Base-by-base conservation (phyloP, 2,113 vertebrate species). In the Panthera tigris region DNA sequence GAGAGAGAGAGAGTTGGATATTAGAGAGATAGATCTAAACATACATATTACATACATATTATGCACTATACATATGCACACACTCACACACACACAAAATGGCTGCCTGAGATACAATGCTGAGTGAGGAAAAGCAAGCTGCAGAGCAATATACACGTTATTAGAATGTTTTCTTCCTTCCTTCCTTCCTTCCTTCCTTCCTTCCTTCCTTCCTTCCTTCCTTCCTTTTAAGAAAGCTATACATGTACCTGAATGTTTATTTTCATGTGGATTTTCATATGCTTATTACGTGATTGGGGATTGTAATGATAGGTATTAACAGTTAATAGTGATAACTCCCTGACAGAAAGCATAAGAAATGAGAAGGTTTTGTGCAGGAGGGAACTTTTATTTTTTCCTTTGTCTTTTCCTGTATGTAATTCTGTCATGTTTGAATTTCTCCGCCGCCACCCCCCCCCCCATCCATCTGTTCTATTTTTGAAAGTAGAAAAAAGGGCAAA, bases 401-500 rank as follows among this genome's bases (percentile, higher is more conserved):
- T 27, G 10, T 45, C 63, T 23, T 48, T 19, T 31, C 36, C 31
- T 87, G 52, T 25, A 7, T 83, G n/a, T 71, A 7, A 8, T 50
- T 87, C 61, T 41, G n/a, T 45, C 63, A 12, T 48, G 55, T 81
- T 80, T 57, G 65, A n/a, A 13, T 88, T 78, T 19, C 3, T 14
- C 3, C 0, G 45, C 45, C 45, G 39, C 39, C 1, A 4, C 45
- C 45, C 7, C 41, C 41, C 41, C 0, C 23, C 7, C 31, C 13
- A 89, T 66, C 68, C 79, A 31, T 4, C 52, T 39, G 16, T 52
- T 71, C n/a, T 45, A 52, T 41, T 82, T 97, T 89, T 48, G 25
- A 68, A 71, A 91, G 80, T 31, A 13, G 48, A 39, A 87, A 33
- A 85, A 29, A 36, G 13, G n/a, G 29, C 41, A 83, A 16, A 55